Conservation (phyloP, 2,888 invertebrate species). For the Lydus trimaculatus region DNA sequence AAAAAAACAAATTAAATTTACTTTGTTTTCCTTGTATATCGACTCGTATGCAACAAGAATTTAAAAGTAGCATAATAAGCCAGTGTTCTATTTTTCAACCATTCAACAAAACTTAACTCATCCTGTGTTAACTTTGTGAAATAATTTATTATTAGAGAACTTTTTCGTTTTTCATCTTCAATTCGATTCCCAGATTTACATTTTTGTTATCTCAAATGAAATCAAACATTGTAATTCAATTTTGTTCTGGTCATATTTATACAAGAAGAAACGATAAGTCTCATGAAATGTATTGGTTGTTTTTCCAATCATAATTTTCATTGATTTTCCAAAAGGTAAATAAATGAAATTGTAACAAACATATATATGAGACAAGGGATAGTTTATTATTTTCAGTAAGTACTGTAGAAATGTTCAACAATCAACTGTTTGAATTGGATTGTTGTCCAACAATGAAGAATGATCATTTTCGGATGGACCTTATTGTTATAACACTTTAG, state of each 20-base stretch:
- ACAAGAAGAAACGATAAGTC: background rate
- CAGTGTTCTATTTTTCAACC: background rate
- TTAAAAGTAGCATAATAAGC: background rate
- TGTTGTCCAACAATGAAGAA: background rate
- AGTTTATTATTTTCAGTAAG: background rate
- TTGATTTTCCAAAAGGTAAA: background rate
- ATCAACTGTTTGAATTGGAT: background rate
- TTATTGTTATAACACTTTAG: too few species aligned
- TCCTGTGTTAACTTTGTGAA: background rate
- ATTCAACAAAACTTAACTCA: background rate
- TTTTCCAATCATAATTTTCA: background rate
- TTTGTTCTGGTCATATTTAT: background rate
- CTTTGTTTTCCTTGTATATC: background rate
- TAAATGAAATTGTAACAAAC: background rate
- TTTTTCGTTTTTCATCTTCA: too few species aligned
- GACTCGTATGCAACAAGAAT: background rate
- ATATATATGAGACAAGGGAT: background rate
- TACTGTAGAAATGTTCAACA: background rate
- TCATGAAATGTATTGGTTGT: background rate
- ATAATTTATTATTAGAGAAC: background rate
- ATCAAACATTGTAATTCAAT: background rate
- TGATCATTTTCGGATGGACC: background rate
- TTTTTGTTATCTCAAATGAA: constrained; percentile 1
- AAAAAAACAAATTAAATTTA: background rate
- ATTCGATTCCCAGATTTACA: background rate